Conservation (phyloP, 2,888 invertebrate genomes). For the Romanomermis culicivorax region DNA sequence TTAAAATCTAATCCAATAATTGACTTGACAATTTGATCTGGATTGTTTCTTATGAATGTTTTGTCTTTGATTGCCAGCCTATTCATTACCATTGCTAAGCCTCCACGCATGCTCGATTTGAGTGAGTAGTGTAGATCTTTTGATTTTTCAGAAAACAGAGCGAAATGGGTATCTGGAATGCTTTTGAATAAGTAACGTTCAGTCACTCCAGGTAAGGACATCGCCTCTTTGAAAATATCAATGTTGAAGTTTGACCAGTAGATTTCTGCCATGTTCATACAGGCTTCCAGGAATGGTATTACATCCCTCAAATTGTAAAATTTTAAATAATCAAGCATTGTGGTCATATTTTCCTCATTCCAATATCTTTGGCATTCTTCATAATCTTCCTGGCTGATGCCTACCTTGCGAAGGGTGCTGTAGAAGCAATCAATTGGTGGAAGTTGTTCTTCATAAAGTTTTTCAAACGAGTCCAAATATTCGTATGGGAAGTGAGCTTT, state of each 20-base stretch:
- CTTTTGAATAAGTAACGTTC: constrained; percentile 11
- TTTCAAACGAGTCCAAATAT: neutral
- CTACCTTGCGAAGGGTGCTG: neutral
- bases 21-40: too few relatives aligned
- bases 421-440: constrained; percentile 3
- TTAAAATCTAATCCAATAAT: too few relatives aligned
- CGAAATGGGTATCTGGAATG: too few relatives aligned
- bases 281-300: constrained; percentile 12
- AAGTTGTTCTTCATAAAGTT: neutral
- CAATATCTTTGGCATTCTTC: neutral
- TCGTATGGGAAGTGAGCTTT: constrained; percentile 4
- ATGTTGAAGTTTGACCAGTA: constrained; percentile 7
- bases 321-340: constrained; percentile 9
- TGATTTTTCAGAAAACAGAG: too few relatives aligned
- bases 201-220: constrained; percentile 10
- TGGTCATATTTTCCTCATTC: neutral
- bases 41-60: too few relatives aligned
- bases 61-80: too few relatives aligned
- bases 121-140: too few relatives aligned
- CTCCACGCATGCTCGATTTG: too few relatives aligned
- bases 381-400: neutral
- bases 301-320: constrained; percentile 12
- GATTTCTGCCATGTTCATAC: constrained; percentile 13
- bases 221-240: constrained; percentile 9
- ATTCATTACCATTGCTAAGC: too few relatives aligned